phyloP scores from a whole-genome alignment of 2,888 invertebrate genomes.

The Mellilla xanthometata region DNA sequence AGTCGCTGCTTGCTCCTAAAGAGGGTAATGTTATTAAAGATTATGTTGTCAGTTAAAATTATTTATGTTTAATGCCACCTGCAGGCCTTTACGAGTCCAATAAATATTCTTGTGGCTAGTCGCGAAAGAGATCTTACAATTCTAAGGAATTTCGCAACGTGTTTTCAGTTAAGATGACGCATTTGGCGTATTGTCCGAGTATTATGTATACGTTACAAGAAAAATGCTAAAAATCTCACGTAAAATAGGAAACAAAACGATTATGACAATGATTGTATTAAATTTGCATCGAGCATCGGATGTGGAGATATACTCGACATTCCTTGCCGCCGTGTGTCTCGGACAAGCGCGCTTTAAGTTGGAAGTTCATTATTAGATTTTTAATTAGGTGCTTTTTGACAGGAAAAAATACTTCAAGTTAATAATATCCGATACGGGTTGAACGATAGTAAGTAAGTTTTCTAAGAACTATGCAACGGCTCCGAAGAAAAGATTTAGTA shows the following conservation, averaged over 20 bases:
- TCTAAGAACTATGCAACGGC: slow-evolving; percentile 1
- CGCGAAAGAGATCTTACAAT: neutral
- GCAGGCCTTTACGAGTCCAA: slow-evolving; percentile 2
- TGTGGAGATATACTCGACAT: slow-evolving; percentile 3
- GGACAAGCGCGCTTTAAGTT: slow-evolving; percentile 2
- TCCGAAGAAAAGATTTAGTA: slow-evolving; percentile 11
- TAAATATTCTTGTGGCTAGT: slow-evolving; percentile 5
- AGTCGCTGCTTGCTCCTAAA: neutral
- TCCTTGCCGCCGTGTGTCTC: slow-evolving; percentile 7
- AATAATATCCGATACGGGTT: too few species aligned
- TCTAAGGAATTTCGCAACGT: slow-evolving; percentile 2
- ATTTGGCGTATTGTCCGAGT: slow-evolving; percentile 14
- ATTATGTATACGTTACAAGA: slow-evolving; percentile 31
- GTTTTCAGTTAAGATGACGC: slow-evolving; percentile 3
- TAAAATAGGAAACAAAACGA: slow-evolving; percentile 11
- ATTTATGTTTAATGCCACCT: slow-evolving; percentile 12
- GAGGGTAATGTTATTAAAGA: slow-evolving; percentile 9
- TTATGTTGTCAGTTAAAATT: slow-evolving; percentile 7
- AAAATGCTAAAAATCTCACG: slow-evolving; percentile 35
- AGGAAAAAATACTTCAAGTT: too few species aligned
- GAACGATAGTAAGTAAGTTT: neutral
- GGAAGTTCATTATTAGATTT: neutral
- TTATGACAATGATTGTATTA: slow-evolving; percentile 2
- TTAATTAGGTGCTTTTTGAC: too few species aligned
- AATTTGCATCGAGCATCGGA: slow-evolving; percentile 1